These are phyloP conservation scores for Camelus dromedarius DNA, from an alignment of 2,113 vertebrate genomes.

Conservation along the genomic window DNA sequence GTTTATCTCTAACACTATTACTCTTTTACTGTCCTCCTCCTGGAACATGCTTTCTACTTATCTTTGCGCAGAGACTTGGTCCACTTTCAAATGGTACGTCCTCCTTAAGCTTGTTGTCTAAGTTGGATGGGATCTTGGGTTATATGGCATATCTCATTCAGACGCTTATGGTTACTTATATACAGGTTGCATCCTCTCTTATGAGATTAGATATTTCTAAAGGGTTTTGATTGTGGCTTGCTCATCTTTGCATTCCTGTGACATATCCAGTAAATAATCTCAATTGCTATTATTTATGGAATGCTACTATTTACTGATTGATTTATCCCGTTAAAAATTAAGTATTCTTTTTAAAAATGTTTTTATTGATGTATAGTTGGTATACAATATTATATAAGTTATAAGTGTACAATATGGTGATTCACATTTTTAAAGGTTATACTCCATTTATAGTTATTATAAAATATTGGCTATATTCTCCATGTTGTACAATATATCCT, in stretches of 20 bases:
- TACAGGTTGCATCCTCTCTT: background rate
- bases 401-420: too few relatives aligned
- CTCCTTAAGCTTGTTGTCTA: background rate
- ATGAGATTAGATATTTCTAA: background rate
- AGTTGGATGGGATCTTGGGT: background rate
- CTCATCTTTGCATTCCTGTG: slow-evolving; percentile 1
- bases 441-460: too few relatives aligned
- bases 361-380: too few relatives aligned
- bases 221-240: background rate
- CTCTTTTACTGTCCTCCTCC: background rate
- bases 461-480: too few relatives aligned
- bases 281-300: slow-evolving; percentile 5
- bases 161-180: background rate
- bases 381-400: too few relatives aligned
- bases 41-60: background rate
- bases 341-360: background rate
- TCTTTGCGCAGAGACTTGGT: background rate
- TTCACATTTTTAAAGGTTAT: too few relatives aligned
- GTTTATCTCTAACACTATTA: background rate
- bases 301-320: background rate
- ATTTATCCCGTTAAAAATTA: background rate
- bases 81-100: background rate
- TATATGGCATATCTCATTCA: background rate
- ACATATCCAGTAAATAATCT: background rate
- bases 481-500: too few relatives aligned